Base-by-base conservation (phyloP, 2,797 vertebrate genomes). In the Acanthopagrus latus region DNA sequence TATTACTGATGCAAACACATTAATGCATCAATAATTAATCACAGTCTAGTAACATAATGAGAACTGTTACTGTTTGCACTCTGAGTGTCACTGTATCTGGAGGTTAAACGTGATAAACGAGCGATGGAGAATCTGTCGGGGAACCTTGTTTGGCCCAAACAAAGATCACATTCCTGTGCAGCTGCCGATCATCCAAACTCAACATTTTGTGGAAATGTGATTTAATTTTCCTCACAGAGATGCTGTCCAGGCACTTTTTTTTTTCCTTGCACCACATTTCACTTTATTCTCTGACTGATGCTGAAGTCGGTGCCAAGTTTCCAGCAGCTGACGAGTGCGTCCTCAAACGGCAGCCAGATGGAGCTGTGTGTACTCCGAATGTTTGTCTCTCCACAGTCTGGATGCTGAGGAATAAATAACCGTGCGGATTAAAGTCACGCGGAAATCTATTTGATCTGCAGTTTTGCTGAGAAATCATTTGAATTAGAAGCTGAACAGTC, bases 301-400 rank as follows among this genome's bases (percentile, higher is more conserved):
- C 16, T 68, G 56, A 38, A 38, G 38, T 38, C 9, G 38, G 38
- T 2, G 38, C 38, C 38, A 38, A 44, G 46, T 86, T 85, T 85
- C 84, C 73, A 77, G 59, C 20, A 51, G 23, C 64, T 81, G 33
- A 78, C 48, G 48, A 59, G 57, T 43, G 44, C 12, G 7, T 81
- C 72, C 46, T 66, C 38, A 59, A 52, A 47, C 21, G 55, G 41
- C 41, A 80, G 74, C 65, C 66, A 78, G 78, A 54, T 80, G 82
- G 74, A 23, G 76, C 55, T 80, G n/a, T 82, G 71, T 64, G 5
- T 20, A 14, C 52, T 64, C 33, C 48, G n/a, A 64, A 29, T n/a
- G 14, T 67, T 17, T 64, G 21, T n/a, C 17, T 57, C 6, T 69
- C 69, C 18, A 27, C 10, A 27, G 17, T 44, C 27, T 63, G 18